Evolutionary conservation across 2,113 vertebrate species (phyloP).

Genomic region (Myodes glareolus): DNA sequence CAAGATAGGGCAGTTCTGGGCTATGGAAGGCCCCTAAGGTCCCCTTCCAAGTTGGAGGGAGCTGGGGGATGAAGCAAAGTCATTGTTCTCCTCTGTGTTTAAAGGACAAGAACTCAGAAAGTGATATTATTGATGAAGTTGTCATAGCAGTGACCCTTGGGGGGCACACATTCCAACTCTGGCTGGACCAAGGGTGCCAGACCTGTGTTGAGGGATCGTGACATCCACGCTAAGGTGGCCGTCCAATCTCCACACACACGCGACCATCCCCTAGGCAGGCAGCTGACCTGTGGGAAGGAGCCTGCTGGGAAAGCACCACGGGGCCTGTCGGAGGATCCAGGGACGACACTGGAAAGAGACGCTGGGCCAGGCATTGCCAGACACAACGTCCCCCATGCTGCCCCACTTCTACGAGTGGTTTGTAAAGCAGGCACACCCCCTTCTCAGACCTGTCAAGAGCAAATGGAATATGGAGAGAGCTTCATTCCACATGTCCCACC

Average conservation of each 20-base stretch:
- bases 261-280: not conserved
- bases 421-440: fast-evolving
- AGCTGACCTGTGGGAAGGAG: not conserved
- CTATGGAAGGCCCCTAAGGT: constrained; percentile 44
- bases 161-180: constrained; percentile 85
- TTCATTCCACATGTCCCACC: fast-evolving
- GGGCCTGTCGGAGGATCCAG: not conserved
- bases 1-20: constrained; percentile 74
- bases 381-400: fast-evolving
- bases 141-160: constrained; percentile 86
- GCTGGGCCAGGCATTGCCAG: not conserved
- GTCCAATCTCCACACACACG: constrained; percentile 51
- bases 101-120: constrained; percentile 85
- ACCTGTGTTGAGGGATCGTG: constrained; percentile 30
- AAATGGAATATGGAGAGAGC: not conserved
- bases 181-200: not conserved
- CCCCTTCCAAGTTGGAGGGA: constrained; percentile 62
- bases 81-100: constrained; percentile 84
- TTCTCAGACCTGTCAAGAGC: not conserved
- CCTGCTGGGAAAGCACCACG: fast-evolving
- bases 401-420: fast-evolving
- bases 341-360: not conserved
- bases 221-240: constrained; percentile 64
- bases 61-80: constrained; percentile 56
- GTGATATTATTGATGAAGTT: constrained; percentile 86